Evolutionary conservation across 2,797 vertebrate genomes (phyloP).

Genomic region (Babyrousa celebensis): DNA sequence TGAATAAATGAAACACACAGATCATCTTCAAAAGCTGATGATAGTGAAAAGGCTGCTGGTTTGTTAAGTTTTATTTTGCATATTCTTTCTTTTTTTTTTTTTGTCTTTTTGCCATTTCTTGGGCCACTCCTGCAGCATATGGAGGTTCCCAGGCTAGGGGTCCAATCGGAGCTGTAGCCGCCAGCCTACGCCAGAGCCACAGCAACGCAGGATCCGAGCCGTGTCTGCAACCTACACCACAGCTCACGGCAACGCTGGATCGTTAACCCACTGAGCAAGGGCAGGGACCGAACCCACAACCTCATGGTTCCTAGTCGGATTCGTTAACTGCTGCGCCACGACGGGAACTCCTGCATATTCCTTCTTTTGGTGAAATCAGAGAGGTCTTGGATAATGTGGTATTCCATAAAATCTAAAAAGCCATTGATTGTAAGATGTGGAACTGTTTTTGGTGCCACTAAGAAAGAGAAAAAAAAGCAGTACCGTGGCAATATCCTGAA

Average conservation of each 20-base stretch:
- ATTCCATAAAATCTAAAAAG: not conserved
- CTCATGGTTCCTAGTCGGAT: too few species aligned
- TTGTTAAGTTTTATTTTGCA: not conserved
- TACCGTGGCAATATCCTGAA: not conserved
- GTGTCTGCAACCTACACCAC: too few species aligned
- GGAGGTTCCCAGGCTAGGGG: too few species aligned
- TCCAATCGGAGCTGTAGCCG: too few species aligned
- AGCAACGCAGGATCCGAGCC: too few species aligned
- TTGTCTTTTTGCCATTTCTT: too few species aligned
- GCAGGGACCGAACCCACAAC: too few species aligned
- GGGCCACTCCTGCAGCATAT: too few species aligned
- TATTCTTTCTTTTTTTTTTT: not conserved
- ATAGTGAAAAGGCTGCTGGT: not conserved
- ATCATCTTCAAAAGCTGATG: constrained; percentile 8
- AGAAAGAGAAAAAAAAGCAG: not conserved
- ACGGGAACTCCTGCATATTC: not conserved
- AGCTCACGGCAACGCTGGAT: too few species aligned
- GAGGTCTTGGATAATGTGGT: not conserved
- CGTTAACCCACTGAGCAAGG: too few species aligned
- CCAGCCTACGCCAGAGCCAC: too few species aligned
- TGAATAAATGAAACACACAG: constrained; percentile 19
- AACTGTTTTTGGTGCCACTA: not conserved
- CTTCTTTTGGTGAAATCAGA: constrained; percentile 24
- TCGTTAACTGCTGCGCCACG: too few species aligned
- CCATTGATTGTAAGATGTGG: not conserved